Base-by-base conservation (phyloP, 2,888 invertebrate species). In the Drosophila monieri region DNA sequence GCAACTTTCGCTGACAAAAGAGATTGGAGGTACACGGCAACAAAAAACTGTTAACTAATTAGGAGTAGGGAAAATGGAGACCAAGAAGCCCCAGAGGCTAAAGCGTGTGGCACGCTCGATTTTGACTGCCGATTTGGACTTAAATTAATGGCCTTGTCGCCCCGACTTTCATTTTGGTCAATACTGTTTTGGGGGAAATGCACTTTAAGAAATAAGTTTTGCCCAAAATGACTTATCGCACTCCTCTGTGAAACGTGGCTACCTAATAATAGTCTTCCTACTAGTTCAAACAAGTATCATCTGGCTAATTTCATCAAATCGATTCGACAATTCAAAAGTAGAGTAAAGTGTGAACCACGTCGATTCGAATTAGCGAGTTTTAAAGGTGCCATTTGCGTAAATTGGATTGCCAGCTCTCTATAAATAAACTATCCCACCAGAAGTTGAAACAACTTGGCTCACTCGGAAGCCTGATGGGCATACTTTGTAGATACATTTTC, bases 91-190 rank as follows among this genome's bases (percentile, higher is more conserved):
- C 52, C 65, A 52, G 49, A 44, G 62, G 51, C 43, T 51, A 35
- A 43, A 64, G 69, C 70, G 51, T 60, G 70, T 61, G 71, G 65
- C 70, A 71, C 72, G 72, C 73, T 68, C 77, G 86, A 80, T 86
- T 80, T 83, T 61, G 56, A 69, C 85, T 83, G 79, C 68, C 59
- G 86, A 86, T 86, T 69, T 47, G 41, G 30, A n/a, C 3, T 37
- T 21, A 83, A 77, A 83, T 69, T 77, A 80, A 80, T 80, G 86
- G 80, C 49, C 52, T 64, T 46, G 49, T 62, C 58, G 39, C 59
- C 52, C 51, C 77, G 62, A 76, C 71, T 74, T 78, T 41, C 46
- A 23, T 43, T 49, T 62, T 12, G 41, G 21, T 30, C 6, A 48
- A 47, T 15, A 12, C 23, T 12, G 2, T 18, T 12, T 6, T 1